Percentiles rank a stretch among this genome's conserved stretches.
Conservation (phyloP, 2,888 invertebrate genomes). For the Synanthedon formicaeformis region DNA sequence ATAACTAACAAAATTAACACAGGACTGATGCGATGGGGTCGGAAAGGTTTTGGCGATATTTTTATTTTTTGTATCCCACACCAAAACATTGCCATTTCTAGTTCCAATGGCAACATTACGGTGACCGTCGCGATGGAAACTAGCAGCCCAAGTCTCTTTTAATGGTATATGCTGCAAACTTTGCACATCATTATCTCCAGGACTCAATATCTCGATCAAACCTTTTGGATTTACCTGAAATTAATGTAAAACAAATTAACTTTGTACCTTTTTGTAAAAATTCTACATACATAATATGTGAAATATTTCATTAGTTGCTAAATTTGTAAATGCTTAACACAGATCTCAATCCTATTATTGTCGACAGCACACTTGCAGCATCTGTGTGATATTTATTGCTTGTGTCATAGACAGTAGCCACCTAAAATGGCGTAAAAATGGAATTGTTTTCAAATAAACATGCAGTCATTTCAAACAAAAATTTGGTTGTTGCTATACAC, state of each 20-base stretch:
- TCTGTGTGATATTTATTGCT: no score
- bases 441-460: no score
- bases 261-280: background rate
- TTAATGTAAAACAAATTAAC: background rate
- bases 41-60: slow-evolving; percentile 57
- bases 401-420: no score
- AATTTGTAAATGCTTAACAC: no score
- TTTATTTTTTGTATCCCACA: slow-evolving; percentile 65
- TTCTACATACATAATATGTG: no score
- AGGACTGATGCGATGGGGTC: slow-evolving; percentile 41
- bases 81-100: slow-evolving; percentile 54
- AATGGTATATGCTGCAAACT: slow-evolving; percentile 58
- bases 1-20: slow-evolving; percentile 52
- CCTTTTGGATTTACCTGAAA: slow-evolving; percentile 61
- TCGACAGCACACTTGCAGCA: no score
- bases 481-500: no score
- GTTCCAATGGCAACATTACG: slow-evolving; percentile 58
- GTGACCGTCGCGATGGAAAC: slow-evolving; percentile 59
- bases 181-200: slow-evolving; percentile 50
- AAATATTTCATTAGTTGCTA: no score
- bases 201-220: slow-evolving; percentile 51
- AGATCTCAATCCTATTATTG: no score
- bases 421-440: no score
- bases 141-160: slow-evolving; percentile 58
- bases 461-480: no score